Conservation (phyloP, 1,140 invertebrate genomes). For the Heliconius hermathena region DNA sequence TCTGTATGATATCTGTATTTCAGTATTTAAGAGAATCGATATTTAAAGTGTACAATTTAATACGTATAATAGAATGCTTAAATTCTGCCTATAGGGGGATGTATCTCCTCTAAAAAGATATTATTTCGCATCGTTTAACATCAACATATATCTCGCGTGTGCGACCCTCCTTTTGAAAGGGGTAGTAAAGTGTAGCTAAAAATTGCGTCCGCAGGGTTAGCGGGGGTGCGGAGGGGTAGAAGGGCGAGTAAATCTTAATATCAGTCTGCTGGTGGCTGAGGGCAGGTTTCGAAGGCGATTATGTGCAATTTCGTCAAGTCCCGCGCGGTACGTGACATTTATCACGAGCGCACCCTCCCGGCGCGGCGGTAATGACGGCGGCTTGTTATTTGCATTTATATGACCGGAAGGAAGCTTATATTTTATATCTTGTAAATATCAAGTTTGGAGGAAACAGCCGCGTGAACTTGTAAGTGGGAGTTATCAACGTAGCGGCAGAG, state of each 20-base stretch:
- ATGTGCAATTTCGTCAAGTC: conserved; percentile 51
- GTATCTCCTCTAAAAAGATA: background rate
- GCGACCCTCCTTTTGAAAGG: conserved; percentile 20
- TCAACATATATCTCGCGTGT: conserved; percentile 55
- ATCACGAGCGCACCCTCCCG: conserved; percentile 35
- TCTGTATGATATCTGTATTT: no score
- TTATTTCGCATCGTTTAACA: conserved; percentile 57
- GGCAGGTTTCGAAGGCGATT: conserved; percentile 37
- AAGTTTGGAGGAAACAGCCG: conserved; percentile 3
- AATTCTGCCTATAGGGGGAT: background rate
- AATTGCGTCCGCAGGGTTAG: conserved; percentile 49
- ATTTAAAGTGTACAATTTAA: no score
- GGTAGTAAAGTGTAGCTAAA: conserved; percentile 36
- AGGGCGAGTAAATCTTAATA: conserved; percentile 51
- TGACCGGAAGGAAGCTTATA: conserved; percentile 3
- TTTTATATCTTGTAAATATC: conserved; percentile 2
- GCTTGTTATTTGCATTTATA: conserved; percentile 21
- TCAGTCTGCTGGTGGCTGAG: conserved; percentile 18
- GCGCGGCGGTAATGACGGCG: conserved; percentile 21
- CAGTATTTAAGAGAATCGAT: no score
- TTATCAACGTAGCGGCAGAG: conserved; percentile 21
- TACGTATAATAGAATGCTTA: background rate
- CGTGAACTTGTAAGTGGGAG: conserved; percentile 13
- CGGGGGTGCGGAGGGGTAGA: conserved; percentile 13
- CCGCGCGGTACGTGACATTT: conserved; percentile 35